Conservation (phyloP, 2,888 invertebrate genomes). For the Melieria crassipennis region DNA sequence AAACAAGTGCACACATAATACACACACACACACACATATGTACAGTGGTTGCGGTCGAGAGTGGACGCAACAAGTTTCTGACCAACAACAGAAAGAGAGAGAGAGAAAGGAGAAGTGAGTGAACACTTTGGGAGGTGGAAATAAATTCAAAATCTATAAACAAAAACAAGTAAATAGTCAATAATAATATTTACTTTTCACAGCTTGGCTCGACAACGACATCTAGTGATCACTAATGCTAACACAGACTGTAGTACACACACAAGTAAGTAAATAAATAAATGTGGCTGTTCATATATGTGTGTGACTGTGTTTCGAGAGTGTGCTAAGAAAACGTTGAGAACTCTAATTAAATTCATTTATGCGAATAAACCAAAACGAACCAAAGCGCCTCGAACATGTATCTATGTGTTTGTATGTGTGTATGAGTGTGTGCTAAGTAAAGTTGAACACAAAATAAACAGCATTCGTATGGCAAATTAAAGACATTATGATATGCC, state of each 20-base stretch:
- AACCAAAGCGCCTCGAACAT: neutral
- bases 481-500: too few species aligned
- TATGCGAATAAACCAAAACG: constrained; percentile 31
- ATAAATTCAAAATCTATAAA: constrained; percentile 30
- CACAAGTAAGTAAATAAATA: neutral
- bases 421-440: neutral
- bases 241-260: neutral
- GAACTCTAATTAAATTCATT: constrained; percentile 39
- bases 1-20: constrained; percentile 8
- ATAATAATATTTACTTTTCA: constrained; percentile 36
- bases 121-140: constrained; percentile 31
- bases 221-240: neutral
- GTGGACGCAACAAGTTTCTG: too few species aligned
- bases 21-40: neutral
- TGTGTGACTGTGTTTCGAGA: constrained; percentile 7
- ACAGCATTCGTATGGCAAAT: too few species aligned
- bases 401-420: neutral
- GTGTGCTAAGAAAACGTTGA: constrained; percentile 24
- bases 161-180: constrained; percentile 12
- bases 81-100: neutral
- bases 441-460: too few species aligned
- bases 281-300: neutral
- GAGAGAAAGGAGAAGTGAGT: neutral
- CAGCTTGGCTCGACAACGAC: constrained; percentile 6
- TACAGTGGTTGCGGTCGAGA: neutral